These are phyloP conservation scores for Dromius quadrimaculatus DNA, from an alignment of 2,888 invertebrate species.

Conservation along the genomic window DNA sequence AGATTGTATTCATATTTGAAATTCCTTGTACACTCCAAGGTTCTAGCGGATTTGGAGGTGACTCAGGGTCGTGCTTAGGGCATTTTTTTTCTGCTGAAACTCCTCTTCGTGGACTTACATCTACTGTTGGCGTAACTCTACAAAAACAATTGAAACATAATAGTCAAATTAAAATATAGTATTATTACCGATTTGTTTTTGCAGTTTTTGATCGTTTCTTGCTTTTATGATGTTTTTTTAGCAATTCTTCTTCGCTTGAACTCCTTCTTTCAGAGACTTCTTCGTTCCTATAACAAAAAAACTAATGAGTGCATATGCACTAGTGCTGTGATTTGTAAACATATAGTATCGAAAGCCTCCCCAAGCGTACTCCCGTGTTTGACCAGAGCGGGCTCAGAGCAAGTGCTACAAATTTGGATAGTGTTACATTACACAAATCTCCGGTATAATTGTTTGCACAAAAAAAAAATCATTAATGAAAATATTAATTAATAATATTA, in stretches of 20 bases:
- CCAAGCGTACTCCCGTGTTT: no score
- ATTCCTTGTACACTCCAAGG: constrained; percentile 81
- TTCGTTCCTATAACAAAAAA: constrained; percentile 20
- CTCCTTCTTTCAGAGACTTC: constrained; percentile 49
- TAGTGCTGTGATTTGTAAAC: no score
- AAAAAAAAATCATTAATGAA: no score
- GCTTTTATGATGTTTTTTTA: constrained; percentile 42
- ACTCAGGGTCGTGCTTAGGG: constrained; percentile 62
- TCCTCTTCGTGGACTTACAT: constrained; percentile 63
- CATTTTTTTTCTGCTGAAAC: constrained; percentile 63
- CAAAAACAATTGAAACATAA: no score
- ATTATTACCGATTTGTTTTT: constrained; percentile 62
- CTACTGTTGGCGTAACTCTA: constrained; percentile 68
- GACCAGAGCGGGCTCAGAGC: no score
- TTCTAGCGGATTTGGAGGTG: constrained; percentile 75
- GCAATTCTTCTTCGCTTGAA: constrained; percentile 58
- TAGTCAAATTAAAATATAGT: constrained; percentile 52
- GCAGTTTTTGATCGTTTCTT: constrained; percentile 61
- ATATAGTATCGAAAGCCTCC: no score
- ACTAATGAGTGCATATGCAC: no score
- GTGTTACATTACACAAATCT: no score
- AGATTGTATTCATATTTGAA: constrained; percentile 78
- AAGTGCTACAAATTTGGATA: no score
- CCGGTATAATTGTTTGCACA: no score
- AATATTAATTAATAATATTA: no score